Base-by-base conservation (phyloP, 2,797 vertebrate genomes). In the Bufotes viridis region DNA sequence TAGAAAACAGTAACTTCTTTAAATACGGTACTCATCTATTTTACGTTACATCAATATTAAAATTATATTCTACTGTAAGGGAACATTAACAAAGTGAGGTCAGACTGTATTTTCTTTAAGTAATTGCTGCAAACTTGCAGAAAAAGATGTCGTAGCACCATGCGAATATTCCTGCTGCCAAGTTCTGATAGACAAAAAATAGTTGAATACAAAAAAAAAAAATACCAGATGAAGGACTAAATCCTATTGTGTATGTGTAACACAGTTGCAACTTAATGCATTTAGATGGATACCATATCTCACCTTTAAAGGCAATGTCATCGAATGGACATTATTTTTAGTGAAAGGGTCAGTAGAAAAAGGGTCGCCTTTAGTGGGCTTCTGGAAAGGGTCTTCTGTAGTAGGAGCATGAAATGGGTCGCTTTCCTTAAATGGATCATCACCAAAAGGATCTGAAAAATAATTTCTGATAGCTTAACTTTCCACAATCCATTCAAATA, bases 321-420 rank as follows among this genome's bases (percentile, higher is more conserved):
- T 89, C 15, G 88, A 89, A 63, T 89, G 84, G 63, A 86, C 34
- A 1, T 96, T 93, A 88, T 95, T 96, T 94, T 98, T 99, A 57
- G 94, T 96, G 92, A 99, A 99, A 0, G 97, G 96, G 84, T 99
- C 98, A 10, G 97, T 92, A 91, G 95, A 96, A 92, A 99, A 99
- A 0, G 97, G 97, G 91, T 99, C 98, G 0, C 94, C 93, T 93
- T 98, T 98, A 65, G 94, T 92, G 2, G 95, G 96, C 88, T 98
- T 98, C 94, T 97, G 98, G 90, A 99, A 98, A 93, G 98, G 99
- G 92, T 99, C 97, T 20, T 98, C 97, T 0, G 97, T 94, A 0
- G 94, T 95, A 65, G 98, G 96, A 53, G 94, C 95, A 10, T 93
- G 96, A 92, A 99, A 99, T 0, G 97, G 97, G 88, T 96, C 94